These are phyloP conservation scores for Anhinga anhinga DNA, from an alignment of 2,113 vertebrate genomes.

Conservation along the genomic window DNA sequence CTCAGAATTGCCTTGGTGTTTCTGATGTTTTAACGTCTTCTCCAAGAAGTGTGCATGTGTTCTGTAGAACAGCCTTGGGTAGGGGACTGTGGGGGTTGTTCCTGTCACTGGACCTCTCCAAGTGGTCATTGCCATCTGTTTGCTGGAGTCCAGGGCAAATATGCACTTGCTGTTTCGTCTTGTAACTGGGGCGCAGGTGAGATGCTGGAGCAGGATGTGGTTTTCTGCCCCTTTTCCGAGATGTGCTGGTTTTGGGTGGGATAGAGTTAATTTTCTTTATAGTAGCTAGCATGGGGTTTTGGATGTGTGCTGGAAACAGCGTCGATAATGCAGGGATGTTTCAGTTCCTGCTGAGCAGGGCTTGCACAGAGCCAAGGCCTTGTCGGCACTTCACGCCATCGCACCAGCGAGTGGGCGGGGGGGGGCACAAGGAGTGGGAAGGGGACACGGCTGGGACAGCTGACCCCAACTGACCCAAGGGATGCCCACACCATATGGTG, in stretches of 20 bases:
- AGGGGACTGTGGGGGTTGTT: fast-evolving
- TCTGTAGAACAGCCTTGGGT: not conserved
- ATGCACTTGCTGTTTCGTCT: not conserved
- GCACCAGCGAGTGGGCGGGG: too few relatives aligned
- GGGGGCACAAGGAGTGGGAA: too few relatives aligned
- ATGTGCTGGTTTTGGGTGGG: not conserved
- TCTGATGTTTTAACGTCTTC: not conserved
- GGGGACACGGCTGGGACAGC: too few relatives aligned
- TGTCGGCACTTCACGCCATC: too few relatives aligned
- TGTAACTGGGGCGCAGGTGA: fast-evolving
- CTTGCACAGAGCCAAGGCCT: too few relatives aligned
- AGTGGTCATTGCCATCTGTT: fast-evolving
- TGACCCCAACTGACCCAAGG: too few relatives aligned
- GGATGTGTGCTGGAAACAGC: too few relatives aligned
- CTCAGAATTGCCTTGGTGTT: fast-evolving
- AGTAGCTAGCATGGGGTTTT: too few relatives aligned
- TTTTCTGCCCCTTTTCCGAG: not conserved
- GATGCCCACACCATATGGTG: too few relatives aligned
- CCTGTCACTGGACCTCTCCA: not conserved
- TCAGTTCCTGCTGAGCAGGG: too few relatives aligned
- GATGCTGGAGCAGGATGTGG: not conserved
- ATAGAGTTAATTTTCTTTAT: not conserved
- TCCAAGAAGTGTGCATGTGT: fast-evolving
- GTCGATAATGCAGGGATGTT: too few relatives aligned
- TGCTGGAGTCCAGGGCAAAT: too few relatives aligned